A percentile compares a stretch with the other conserved stretches of the same genome.
Conservation (phyloP, 2,113 vertebrate genomes). For the Oostethus manadensis region DNA sequence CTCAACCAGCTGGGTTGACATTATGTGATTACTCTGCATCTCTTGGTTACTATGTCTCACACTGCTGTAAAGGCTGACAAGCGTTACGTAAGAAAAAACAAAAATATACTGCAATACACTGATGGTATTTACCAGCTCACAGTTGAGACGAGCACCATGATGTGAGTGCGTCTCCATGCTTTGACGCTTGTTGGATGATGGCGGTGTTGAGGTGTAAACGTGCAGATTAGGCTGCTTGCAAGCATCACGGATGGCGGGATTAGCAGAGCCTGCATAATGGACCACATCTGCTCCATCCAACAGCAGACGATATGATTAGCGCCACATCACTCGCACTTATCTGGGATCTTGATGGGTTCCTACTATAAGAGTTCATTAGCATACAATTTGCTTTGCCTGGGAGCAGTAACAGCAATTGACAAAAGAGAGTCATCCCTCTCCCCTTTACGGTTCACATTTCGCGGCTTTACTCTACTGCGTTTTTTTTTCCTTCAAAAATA, state of each 20-base stretch:
- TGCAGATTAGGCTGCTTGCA: slow-evolving; percentile 46
- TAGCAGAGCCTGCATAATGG: slow-evolving; percentile 47
- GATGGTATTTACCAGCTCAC: background rate
- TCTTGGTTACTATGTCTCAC: too few species aligned
- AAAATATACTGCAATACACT: background rate
- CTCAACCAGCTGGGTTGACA: too few species aligned
- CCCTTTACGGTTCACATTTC: too few species aligned
- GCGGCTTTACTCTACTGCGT: too few species aligned
- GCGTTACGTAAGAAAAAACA: too few species aligned
- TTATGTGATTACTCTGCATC: too few species aligned
- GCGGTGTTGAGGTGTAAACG: slow-evolving; percentile 40
- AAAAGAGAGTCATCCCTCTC: too few species aligned
- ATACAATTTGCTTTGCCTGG: background rate
- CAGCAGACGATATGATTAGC: slow-evolving; percentile 42
- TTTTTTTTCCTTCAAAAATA: too few species aligned
- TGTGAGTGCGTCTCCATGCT: slow-evolving; percentile 3
- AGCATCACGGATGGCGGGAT: slow-evolving; percentile 49
- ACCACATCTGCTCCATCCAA: slow-evolving; percentile 47
- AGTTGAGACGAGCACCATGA: background rate
- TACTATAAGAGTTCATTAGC: slow-evolving; percentile 6
- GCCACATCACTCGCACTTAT: slow-evolving; percentile 26
- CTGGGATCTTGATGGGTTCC: slow-evolving; percentile 8
- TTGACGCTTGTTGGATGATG: background rate
- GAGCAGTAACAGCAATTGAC: background rate
- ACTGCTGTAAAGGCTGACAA: too few species aligned